Base-by-base conservation (phyloP, 2,797 vertebrate species). In the Amazonetta brasiliensis region DNA sequence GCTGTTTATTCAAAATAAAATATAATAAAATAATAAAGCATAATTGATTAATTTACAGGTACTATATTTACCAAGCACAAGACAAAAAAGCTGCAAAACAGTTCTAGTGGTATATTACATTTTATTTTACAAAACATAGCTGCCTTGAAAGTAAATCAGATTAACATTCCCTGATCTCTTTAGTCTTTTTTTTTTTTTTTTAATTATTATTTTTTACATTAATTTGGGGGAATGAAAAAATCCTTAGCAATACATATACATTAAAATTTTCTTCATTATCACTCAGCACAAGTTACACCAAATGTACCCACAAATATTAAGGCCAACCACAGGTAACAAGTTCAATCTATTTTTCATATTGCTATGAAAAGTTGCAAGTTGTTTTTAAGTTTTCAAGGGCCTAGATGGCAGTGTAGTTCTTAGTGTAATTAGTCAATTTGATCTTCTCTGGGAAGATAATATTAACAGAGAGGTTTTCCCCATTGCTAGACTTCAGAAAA, bases 401-500 rank as follows among this genome's bases (percentile, higher is more conserved):
- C 90, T 98, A 99, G 92, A 99, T 99, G 50, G 98, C 98, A 59
- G 98, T 99, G 62, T 98, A 99, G 97, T 98, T 98, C 94, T 97
- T 98, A 91, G 97, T 97, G 95, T 99, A 99, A 97, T 98, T 98
- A 94, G 98, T 97, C 97, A 99, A 97, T 97, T 98, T 98, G 95
- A 99, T 98, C 98, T 99, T 99, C 97, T 99, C 99, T 1, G 99
- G 99, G 94, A 99, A 98, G 95, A 99, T 99, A 97, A 99, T 98
- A 96, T 99, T 99, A 74, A 99, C 98, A 0, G 99, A 98, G 92
- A 98, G 98, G 69, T 99, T 98, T 13, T 98, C 98, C 1, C 97
- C 98, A 52, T 98, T 96, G 66, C 83, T 96, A 62, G 96, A 98
- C 23, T 98, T 98, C 79, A 99, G 97, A 90, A 99, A 98, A 79